Evolutionary conservation across 2,888 invertebrate species (phyloP).

Genomic region (Scaptomyza flava): DNA sequence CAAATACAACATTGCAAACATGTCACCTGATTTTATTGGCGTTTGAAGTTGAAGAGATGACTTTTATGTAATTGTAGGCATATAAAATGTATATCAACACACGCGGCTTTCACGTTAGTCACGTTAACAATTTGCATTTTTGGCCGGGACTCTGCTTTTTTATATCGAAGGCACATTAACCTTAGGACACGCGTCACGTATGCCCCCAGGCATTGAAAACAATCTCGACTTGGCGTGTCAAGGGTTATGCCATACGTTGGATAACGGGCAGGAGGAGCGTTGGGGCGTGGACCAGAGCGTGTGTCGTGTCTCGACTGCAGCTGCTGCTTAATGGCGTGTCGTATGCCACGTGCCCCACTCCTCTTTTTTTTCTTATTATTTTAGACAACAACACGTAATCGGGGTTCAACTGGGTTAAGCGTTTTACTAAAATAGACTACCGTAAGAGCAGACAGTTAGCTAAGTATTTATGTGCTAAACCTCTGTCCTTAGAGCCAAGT

Average conservation of each 20-base stretch:
- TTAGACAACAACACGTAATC: constrained; percentile 63
- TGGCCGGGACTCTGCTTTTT: constrained; percentile 44
- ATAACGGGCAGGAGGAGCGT: background rate
- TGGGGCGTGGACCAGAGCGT: constrained; percentile 37
- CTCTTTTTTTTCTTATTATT: constrained; percentile 4
- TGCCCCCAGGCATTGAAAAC: constrained; percentile 60
- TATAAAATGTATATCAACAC: constrained; percentile 37
- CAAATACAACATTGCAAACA: constrained; percentile 15
- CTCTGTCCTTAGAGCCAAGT: constrained; percentile 24
- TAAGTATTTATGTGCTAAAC: constrained; percentile 44
- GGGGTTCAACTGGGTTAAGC: constrained; percentile 61
- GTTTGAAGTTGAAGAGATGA: constrained; percentile 36
- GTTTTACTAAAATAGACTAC: constrained; percentile 62
- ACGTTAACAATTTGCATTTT: constrained; percentile 78
- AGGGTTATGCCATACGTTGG: constrained; percentile 53
- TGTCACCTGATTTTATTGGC: constrained; percentile 35
- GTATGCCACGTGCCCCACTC: constrained; percentile 62
- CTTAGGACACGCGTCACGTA: constrained; percentile 71
- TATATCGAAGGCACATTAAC: constrained; percentile 71
- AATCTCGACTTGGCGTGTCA: constrained; percentile 64
- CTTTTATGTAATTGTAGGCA: constrained; percentile 36
- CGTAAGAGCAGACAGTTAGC: constrained; percentile 48
- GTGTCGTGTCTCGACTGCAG: constrained; percentile 42
- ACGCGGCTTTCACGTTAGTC: constrained; percentile 55
- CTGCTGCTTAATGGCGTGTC: constrained; percentile 69